Evolutionary conservation across 2,888 invertebrate species (phyloP).

Genomic region (Diadromus collaris): DNA sequence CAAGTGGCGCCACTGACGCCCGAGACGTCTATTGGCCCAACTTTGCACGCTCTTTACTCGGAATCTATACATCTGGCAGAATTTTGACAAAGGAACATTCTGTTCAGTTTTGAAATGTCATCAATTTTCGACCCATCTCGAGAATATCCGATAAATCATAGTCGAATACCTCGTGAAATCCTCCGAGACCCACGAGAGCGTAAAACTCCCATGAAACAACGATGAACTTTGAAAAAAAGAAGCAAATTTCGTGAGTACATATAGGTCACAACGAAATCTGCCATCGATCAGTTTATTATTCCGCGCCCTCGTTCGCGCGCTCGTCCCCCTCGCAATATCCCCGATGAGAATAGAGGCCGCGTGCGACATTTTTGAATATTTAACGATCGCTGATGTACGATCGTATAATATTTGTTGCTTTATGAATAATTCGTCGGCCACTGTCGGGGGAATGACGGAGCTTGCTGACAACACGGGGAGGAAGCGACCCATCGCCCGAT

Average conservation of each 20-base stretch:
- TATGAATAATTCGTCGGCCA: constrained; percentile 50
- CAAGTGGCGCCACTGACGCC: too few species aligned
- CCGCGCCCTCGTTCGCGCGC: background rate
- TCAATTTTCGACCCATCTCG: too few species aligned
- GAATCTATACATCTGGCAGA: background rate
- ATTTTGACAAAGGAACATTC: background rate
- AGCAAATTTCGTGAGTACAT: background rate
- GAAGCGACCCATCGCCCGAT: background rate
- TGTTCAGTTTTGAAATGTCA: too few species aligned
- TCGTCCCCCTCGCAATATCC: background rate
- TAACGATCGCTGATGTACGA: constrained; percentile 44
- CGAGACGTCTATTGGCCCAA: too few species aligned
- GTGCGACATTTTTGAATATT: constrained; percentile 56
- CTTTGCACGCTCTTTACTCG: too few species aligned
- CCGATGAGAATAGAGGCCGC: background rate
- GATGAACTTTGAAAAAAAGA: background rate
- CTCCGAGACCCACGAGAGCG: background rate
- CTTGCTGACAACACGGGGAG: constrained; percentile 11
- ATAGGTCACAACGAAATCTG: background rate
- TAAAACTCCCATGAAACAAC: background rate
- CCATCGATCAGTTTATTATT: constrained; percentile 4
- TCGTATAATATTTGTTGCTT: constrained; percentile 48
- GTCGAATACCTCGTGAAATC: background rate
- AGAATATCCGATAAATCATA: too few species aligned
- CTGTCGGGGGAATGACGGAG: background rate